phyloP scores from a whole-genome alignment of 35 echinoderm and acorn worm genomes.

The Diadema setosum region DNA sequence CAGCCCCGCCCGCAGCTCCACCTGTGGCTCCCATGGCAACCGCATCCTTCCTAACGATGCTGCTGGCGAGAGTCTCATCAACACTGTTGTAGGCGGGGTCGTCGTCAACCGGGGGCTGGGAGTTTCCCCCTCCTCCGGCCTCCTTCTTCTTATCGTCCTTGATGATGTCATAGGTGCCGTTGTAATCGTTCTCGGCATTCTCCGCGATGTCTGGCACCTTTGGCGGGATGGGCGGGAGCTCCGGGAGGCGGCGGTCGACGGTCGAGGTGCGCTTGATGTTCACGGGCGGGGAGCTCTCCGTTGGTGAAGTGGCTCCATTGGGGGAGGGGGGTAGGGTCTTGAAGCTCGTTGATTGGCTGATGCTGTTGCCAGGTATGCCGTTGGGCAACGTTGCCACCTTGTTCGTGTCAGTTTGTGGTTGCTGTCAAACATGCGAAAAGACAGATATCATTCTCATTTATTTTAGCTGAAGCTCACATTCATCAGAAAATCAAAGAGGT shows the following conservation, averaged over 20 bases:
- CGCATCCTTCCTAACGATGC: background rate
- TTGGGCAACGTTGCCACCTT: background rate
- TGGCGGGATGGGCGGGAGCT: background rate
- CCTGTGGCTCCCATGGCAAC: background rate
- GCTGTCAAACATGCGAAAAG: background rate
- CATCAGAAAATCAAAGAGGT: no score
- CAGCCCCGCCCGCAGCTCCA: background rate
- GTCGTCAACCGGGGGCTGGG: background rate
- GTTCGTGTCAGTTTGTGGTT: background rate
- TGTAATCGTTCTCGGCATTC: background rate
- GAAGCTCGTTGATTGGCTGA: background rate
- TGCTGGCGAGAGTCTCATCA: background rate
- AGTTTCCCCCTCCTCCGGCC: background rate
- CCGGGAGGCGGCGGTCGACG: background rate
- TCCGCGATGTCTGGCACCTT: background rate
- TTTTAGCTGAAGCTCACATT: background rate
- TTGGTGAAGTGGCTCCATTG: background rate
- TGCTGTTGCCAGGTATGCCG: background rate
- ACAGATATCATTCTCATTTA: background rate
- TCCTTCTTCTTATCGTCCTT: background rate
- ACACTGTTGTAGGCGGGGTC: background rate
- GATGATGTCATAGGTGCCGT: background rate
- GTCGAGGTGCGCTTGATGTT: background rate
- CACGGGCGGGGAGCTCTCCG: background rate
- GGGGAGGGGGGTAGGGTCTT: background rate